A percentile compares a stretch with the other conserved stretches of the same genome.
These are phyloP conservation scores for Chelonus insularis DNA, from an alignment of 1,140 invertebrate species.

Conservation along the genomic window DNA sequence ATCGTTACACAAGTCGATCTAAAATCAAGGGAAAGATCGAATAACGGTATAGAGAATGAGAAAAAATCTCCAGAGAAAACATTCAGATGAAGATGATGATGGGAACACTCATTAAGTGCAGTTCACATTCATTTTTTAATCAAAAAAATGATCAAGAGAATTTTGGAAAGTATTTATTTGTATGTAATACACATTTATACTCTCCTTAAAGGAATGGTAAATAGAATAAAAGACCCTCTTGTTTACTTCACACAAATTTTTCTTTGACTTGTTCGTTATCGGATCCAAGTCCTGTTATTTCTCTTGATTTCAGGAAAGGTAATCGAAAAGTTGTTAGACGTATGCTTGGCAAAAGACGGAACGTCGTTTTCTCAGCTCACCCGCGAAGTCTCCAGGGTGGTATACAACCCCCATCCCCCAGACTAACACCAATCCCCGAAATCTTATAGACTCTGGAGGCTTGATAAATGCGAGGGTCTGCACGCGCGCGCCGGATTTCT, in stretches of 20 bases:
- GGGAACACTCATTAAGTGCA: too few species aligned
- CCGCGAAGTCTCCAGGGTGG: constrained; percentile 32
- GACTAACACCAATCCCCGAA: constrained; percentile 20
- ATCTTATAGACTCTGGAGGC: constrained; percentile 26
- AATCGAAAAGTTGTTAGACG: constrained; percentile 18
- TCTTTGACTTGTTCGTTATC: not conserved
- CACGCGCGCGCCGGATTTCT: constrained; percentile 32
- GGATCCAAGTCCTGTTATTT: not conserved
- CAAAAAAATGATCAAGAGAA: too few species aligned
- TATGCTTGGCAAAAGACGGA: constrained; percentile 1
- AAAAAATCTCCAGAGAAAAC: too few species aligned
- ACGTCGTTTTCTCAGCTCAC: constrained; percentile 6
- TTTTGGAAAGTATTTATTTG: too few species aligned
- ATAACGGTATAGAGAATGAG: too few species aligned
- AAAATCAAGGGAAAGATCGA: too few species aligned
- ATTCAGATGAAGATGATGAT: too few species aligned
- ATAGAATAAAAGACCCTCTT: not conserved
- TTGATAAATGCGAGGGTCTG: constrained; percentile 40
- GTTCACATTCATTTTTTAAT: too few species aligned
- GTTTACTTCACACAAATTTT: not conserved
- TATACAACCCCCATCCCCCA: constrained; percentile 22
- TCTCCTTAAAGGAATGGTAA: too few species aligned
- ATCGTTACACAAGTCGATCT: constrained; percentile 17
- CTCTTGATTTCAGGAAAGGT: constrained; percentile 12
- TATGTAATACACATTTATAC: too few species aligned